Percentiles rank a stretch among this genome's conserved stretches.
Conservation (phyloP, 2,797 vertebrate genomes). For the Poeciliopsis gracilis region DNA sequence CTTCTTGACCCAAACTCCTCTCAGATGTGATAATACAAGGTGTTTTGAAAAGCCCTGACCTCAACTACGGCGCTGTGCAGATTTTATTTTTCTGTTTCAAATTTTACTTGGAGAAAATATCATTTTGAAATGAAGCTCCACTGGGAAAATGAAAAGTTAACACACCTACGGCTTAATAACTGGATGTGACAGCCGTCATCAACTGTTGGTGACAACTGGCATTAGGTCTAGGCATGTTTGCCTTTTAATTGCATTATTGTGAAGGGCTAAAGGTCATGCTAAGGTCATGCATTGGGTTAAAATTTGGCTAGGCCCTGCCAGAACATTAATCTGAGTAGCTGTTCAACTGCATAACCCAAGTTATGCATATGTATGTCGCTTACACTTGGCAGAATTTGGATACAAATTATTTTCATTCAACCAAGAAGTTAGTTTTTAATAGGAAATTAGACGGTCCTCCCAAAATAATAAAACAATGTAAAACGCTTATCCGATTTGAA, state of each 20-base stretch:
- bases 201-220: not conserved
- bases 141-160: not conserved
- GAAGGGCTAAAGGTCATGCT: not conserved
- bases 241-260: no score
- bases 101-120: not conserved
- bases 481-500: no score
- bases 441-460: no score
- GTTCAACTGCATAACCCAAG: not conserved
- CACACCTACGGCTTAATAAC: not conserved
- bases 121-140: not conserved
- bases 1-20: not conserved
- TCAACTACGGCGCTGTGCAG: not conserved
- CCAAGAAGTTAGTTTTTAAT: no score
- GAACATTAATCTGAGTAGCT: not conserved
- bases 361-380: no score
- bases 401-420: no score
- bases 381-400: no score
- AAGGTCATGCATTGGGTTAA: not conserved
- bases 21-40: not conserved
- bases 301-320: not conserved
- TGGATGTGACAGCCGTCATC: not conserved
- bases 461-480: no score
- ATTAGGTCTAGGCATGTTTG: not conserved
- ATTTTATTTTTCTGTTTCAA: not conserved
- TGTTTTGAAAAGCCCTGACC: not conserved